Evolutionary conservation across 2,888 invertebrate species (phyloP).

Genomic region (Ditula angustiorana): DNA sequence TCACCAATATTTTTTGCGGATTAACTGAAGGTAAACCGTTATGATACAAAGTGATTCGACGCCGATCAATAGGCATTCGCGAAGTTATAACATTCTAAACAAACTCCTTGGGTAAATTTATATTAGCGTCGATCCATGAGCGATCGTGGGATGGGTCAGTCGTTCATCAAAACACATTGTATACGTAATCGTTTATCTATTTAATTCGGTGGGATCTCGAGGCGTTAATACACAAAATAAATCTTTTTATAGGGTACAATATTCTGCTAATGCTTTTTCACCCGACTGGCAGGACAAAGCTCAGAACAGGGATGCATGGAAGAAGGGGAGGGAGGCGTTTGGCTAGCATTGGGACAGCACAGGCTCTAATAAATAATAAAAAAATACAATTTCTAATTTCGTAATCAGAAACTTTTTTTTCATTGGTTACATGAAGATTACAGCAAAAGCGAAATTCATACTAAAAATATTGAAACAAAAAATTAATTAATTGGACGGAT

Average conservation of each 20-base stretch:
- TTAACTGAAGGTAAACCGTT: slow-evolving; percentile 69
- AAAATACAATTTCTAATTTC: too few relatives aligned
- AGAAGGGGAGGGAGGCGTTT: too few relatives aligned
- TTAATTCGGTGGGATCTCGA: background rate
- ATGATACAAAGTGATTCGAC: slow-evolving; percentile 72
- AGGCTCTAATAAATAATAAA: too few relatives aligned
- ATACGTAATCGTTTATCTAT: slow-evolving; percentile 1
- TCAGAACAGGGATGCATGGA: too few relatives aligned
- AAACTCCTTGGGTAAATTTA: slow-evolving; percentile 48
- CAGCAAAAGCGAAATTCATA: too few relatives aligned
- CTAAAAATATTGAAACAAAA: too few relatives aligned
- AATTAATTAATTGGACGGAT: too few relatives aligned
- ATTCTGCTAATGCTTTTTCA: too few relatives aligned
- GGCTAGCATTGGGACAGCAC: too few relatives aligned
- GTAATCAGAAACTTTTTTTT: too few relatives aligned
- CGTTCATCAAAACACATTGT: slow-evolving; percentile 3
- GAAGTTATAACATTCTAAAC: slow-evolving; percentile 60
- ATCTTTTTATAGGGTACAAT: background rate
- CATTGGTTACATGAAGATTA: too few relatives aligned
- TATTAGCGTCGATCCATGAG: slow-evolving; percentile 8
- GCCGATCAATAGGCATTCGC: slow-evolving; percentile 66
- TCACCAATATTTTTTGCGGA: slow-evolving; percentile 77
- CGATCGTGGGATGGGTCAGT: background rate
- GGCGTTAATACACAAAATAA: background rate
- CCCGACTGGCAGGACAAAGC: too few relatives aligned